Conservation (phyloP, 2,113 vertebrate genomes). For the Lynx canadensis region DNA sequence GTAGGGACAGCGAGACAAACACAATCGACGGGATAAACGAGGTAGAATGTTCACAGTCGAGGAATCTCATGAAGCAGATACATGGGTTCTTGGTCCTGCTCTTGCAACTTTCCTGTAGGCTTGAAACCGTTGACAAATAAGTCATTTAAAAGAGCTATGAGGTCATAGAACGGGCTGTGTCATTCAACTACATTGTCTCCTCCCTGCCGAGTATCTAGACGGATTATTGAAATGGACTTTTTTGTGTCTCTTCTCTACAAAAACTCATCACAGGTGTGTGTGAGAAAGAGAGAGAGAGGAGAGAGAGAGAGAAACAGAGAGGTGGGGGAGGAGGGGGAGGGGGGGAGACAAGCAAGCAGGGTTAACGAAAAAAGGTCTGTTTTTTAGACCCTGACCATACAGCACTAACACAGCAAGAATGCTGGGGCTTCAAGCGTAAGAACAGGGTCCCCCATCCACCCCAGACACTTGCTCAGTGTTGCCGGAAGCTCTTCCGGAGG, state of each 20-base stretch:
- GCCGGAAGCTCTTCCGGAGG: not conserved
- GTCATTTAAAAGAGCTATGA: not conserved
- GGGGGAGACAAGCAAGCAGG: not conserved
- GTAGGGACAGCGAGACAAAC: not conserved
- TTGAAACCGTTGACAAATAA: not conserved
- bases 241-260: not conserved
- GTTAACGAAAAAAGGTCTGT: not conserved
- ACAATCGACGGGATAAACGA: not conserved
- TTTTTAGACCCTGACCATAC: not conserved
- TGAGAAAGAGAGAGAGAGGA: not conserved
- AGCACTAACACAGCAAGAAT: not conserved
- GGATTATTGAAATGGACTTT: not conserved
- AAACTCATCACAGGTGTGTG: not conserved
- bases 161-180: not conserved
- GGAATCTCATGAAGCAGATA: not conserved
- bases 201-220: not conserved
- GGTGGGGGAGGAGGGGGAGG: too few relatives aligned
- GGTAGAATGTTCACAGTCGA: not conserved
- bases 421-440: not conserved
- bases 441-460: not conserved
- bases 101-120: not conserved
- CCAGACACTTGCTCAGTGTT: not conserved
- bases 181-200: not conserved
- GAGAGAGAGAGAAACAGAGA: not conserved
- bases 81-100: not conserved